Evolutionary conservation across 2,888 invertebrate genomes (phyloP), one percentile per base, ranked within the genome.

Genomic region (Scaptomyza cyrtandrae): DNA sequence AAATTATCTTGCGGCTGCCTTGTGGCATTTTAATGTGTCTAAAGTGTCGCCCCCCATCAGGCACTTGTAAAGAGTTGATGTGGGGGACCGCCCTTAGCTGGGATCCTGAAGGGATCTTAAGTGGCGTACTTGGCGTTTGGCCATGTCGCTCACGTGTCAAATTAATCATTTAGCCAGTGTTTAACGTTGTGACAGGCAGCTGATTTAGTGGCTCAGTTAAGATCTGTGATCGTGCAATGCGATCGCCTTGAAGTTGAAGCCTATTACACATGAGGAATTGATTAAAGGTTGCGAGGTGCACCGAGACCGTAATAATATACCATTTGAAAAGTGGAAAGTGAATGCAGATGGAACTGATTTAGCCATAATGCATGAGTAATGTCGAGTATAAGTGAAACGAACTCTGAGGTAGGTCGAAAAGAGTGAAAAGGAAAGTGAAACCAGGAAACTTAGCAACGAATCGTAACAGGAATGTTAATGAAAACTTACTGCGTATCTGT

Each of bases 11-110:
- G 61, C 58, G 84, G 71, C 69, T 67, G 71, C 75, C 71, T 75
- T 78, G 80, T 80, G 80, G 88, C 85, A 85, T 87, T 87, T 85
- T 87, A 87, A 86, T 86, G 86, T 85, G 82, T 74, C 71, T 79
- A 75, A 84, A 81, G 67, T 84, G 87, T 86, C 87, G 77, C 83
- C 69, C 72, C 67, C 63, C 57, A 14, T 49, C 27, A n/a, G 24
- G 39, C 50, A 56, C 46, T 68, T 63, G 58, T 45, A 48, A 85
- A 85, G 82, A 87, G 88, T 85, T 87, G 78, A 80, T 74, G 59
- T 54, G 65, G 59, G 58, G 58, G 88, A 87, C 83, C 85, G 87
- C 84, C 84, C 82, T 71, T 62, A 29, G 53, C 48, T 52, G 72
- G 50, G 31, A 58, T 61, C 52, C 31, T 44, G 45, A 16, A 7